Conservation (phyloP, 1,140 invertebrate genomes). For the Helicoverpa zea region DNA sequence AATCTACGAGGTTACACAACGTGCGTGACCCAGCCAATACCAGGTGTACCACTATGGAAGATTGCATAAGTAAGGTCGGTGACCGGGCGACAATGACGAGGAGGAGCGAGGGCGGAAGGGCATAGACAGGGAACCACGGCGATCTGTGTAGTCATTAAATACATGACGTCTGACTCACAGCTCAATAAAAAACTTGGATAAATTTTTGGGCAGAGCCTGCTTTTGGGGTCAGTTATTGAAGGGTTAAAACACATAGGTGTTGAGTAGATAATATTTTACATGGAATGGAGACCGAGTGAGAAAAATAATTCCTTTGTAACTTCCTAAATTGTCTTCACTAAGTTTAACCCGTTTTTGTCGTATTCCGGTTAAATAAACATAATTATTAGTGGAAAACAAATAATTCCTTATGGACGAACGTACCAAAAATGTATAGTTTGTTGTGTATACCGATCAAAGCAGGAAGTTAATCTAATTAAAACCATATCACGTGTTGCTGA, state of each 20-base stretch:
- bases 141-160: slow-evolving; percentile 38
- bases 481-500: slow-evolving; percentile 51
- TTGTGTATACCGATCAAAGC: slow-evolving; percentile 17
- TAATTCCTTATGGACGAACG: neutral
- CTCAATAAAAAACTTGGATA: neutral
- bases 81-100: slow-evolving; percentile 66
- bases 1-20: slow-evolving; percentile 46
- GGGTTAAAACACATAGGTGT: too few relatives aligned
- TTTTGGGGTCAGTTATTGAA: neutral
- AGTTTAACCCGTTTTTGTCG: too few relatives aligned
- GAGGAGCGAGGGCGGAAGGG: slow-evolving; percentile 41
- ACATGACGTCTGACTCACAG: slow-evolving; percentile 17
- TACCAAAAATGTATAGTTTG: neutral
- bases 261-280: too few relatives aligned
- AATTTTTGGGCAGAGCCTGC: neutral
- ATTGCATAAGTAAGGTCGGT: slow-evolving; percentile 70
- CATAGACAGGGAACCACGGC: slow-evolving; percentile 36
- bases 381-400: neutral
- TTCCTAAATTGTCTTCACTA: too few relatives aligned
- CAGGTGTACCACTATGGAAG: slow-evolving; percentile 65
- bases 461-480: slow-evolving; percentile 58
- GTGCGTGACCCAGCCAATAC: slow-evolving; percentile 49
- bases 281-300: too few relatives aligned
- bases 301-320: too few relatives aligned
- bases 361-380: too few relatives aligned